Conservation (phyloP, 2,113 vertebrate species). For the Chloropsis cyanopogon region DNA sequence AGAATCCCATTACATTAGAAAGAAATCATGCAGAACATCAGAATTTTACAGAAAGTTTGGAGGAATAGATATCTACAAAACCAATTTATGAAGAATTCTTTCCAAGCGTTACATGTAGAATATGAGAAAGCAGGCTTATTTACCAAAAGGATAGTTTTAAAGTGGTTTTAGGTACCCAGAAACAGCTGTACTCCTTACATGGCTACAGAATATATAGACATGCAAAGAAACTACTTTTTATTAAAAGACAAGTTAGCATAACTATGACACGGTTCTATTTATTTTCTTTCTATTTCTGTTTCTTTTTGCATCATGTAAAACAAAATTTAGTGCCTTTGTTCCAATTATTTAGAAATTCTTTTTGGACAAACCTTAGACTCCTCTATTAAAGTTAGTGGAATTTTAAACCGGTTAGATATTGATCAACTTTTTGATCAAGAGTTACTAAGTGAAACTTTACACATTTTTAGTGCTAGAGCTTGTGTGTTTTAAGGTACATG, state of each 20-base stretch:
- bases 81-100: neutral
- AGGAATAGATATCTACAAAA: neutral
- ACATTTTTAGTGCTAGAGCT: neutral
- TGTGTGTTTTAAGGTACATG: neutral
- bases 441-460: neutral
- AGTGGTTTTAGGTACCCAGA: neutral
- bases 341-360: neutral
- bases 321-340: neutral
- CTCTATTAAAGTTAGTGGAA: neutral
- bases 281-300: neutral
- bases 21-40: constrained; percentile 13
- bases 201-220: neutral
- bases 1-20: neutral
- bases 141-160: neutral
- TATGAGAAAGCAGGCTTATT: neutral
- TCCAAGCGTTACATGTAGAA: neutral
- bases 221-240: neutral
- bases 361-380: neutral
- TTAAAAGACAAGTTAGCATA: neutral
- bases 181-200: neutral
- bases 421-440: neutral
- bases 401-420: neutral
- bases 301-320: neutral
- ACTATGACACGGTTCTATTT: neutral
- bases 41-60: neutral